Evolutionary conservation across 2,888 invertebrate species (phyloP).

Genomic region (Ethmia dodecea): DNA sequence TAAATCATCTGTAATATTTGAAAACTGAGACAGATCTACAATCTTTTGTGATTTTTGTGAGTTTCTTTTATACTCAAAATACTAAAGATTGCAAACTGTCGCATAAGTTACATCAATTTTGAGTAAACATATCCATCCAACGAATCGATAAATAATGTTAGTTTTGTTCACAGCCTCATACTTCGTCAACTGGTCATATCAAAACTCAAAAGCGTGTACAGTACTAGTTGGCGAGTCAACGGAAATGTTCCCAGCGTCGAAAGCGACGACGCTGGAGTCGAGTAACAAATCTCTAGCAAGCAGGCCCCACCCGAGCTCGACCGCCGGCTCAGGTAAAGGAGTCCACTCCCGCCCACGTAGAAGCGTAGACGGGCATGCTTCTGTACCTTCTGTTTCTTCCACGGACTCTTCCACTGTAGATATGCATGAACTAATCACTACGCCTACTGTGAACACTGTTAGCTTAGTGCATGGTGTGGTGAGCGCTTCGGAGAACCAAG

Average conservation of each 20-base stretch:
- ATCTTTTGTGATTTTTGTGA: background rate
- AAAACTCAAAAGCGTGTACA: constrained; percentile 89
- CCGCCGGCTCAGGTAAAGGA: constrained; percentile 72
- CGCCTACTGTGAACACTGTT: constrained; percentile 57
- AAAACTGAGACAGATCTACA: too few relatives aligned
- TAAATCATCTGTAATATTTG: constrained; percentile 45
- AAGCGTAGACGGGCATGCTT: constrained; percentile 81
- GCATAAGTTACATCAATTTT: too few relatives aligned
- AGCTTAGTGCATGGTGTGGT: constrained; percentile 72
- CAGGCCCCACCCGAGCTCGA: constrained; percentile 79
- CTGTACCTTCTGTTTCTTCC: constrained; percentile 47
- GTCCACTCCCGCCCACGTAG: constrained; percentile 82
- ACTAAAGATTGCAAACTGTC: too few relatives aligned
- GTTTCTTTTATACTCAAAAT: too few relatives aligned
- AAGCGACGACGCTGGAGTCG: constrained; percentile 83
- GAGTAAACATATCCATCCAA: too few relatives aligned
- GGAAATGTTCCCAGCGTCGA: constrained; percentile 82
- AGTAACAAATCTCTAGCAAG: constrained; percentile 83
- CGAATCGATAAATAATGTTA: too few relatives aligned
- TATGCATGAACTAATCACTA: constrained; percentile 69
- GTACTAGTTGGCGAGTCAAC: constrained; percentile 89
- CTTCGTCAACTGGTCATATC: constrained; percentile 90
- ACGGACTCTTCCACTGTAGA: constrained; percentile 65
- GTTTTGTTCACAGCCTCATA: constrained; percentile 82
- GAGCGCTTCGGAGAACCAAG: constrained; percentile 21